Percentiles rank a stretch among this genome's conserved stretches.
phyloP scores from a whole-genome alignment of 2,113 vertebrate genomes.

The Pheucticus melanocephalus region DNA sequence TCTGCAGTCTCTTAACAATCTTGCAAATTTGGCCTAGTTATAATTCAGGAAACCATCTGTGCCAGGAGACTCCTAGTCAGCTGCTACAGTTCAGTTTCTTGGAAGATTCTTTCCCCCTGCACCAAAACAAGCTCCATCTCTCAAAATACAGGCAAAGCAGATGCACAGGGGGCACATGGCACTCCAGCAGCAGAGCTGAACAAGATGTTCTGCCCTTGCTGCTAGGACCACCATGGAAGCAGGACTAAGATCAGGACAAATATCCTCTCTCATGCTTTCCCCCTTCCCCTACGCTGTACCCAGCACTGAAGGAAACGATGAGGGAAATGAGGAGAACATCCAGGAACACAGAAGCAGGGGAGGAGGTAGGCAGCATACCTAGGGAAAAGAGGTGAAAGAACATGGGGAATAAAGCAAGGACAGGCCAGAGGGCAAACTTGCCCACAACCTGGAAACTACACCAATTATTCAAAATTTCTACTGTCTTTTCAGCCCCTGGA shows the following conservation, averaged over 20 bases:
- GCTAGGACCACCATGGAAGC: not conserved
- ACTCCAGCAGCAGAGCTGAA: not conserved
- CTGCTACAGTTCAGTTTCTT: not conserved
- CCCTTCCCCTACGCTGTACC: not conserved
- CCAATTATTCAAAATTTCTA: not conserved
- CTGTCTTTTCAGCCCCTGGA: not conserved
- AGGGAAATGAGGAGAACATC: not conserved
- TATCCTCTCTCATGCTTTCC: not conserved
- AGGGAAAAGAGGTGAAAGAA: not conserved
- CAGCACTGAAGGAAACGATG: not conserved
- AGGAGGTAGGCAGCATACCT: not conserved
- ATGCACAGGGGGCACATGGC: not conserved
- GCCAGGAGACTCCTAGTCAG: not conserved
- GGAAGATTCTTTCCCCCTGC: not conserved
- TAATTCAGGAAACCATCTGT: conserved; percentile 16
- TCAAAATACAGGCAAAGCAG: not conserved
- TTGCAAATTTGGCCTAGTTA: conserved; percentile 3
- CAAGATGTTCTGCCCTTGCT: not conserved
- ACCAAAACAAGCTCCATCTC: not conserved
- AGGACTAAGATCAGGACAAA: not conserved
- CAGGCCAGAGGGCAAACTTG: not conserved
- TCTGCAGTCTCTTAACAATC: not conserved
- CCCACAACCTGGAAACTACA: not conserved
- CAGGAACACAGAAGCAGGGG: not conserved
- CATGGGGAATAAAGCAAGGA: not conserved